phyloP scores from a whole-genome alignment of 2,797 vertebrate genomes.

The Pseudopleuronectes americanus region DNA sequence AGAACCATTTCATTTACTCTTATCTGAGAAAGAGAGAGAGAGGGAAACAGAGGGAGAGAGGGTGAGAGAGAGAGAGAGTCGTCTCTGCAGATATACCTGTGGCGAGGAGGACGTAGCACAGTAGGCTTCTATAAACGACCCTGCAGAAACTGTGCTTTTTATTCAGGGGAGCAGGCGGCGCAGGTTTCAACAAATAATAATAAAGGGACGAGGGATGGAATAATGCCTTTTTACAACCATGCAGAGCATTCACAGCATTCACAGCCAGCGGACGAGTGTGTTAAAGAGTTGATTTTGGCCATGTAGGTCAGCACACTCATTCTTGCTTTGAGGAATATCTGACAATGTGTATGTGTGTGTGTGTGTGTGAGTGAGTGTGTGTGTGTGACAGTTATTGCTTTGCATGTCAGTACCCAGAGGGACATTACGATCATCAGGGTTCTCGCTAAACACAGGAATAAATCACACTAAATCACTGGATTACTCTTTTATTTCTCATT shows the following conservation, averaged over 20 bases:
- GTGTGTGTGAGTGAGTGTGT: constrained; percentile 4
- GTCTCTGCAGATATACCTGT: constrained; percentile 73
- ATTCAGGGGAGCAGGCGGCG: constrained; percentile 40
- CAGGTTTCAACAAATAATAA: constrained; percentile 71
- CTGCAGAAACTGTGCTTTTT: constrained; percentile 61
- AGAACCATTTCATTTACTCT: constrained; percentile 83
- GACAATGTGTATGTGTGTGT: constrained; percentile 27
- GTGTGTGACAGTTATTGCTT: constrained; percentile 1
- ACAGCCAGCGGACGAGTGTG: constrained; percentile 21
- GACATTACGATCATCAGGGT: not conserved
- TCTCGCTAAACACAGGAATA: constrained; percentile 22
- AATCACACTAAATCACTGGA: constrained; percentile 19
- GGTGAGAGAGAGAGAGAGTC: constrained; percentile 33
- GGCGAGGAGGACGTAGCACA: constrained; percentile 59
- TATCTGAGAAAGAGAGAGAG: constrained; percentile 66
- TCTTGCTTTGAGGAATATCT: constrained; percentile 39
- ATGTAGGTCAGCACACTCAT: constrained; percentile 66
- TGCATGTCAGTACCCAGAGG: not conserved
- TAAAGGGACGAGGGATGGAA: constrained; percentile 48
- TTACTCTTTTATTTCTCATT: not conserved
- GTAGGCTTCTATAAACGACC: constrained; percentile 62
- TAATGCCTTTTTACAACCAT: constrained; percentile 53
- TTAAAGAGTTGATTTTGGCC: constrained; percentile 43
- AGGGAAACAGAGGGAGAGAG: constrained; percentile 20
- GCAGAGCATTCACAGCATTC: constrained; percentile 55